phyloP scores from a whole-genome alignment of 1,140 invertebrate genomes.

The Drosophila aff. region DNA sequence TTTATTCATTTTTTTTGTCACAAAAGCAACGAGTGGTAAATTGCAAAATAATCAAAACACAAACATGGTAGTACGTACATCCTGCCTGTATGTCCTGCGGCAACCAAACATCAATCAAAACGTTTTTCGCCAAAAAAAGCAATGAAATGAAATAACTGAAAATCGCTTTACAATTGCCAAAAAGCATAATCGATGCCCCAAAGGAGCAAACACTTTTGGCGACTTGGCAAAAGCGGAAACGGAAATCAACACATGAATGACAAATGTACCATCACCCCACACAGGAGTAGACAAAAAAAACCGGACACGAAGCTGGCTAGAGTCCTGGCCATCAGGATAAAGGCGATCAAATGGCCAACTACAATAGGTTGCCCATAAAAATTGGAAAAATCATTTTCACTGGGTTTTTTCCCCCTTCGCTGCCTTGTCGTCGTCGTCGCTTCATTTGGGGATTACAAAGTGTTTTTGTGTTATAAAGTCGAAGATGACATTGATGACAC shows the following conservation, averaged over 20 bases:
- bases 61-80: neutral
- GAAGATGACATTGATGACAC: conserved; percentile 83
- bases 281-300: neutral
- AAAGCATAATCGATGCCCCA: conserved; percentile 79
- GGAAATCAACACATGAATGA: conserved; percentile 85
- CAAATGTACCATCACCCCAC: conserved; percentile 54
- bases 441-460: conserved; percentile 84
- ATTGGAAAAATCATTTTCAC: conserved; percentile 35
- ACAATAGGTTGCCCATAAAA: conserved; percentile 57
- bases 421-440: conserved; percentile 56
- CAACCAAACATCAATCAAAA: conserved; percentile 66
- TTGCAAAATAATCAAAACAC: conserved; percentile 75
- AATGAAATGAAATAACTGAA: conserved; percentile 75
- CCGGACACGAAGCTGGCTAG: neutral
- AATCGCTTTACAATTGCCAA: conserved; percentile 83
- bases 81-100: conserved; percentile 57
- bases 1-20: conserved; percentile 1
- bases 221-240: conserved; percentile 58
- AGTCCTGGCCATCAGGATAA: conserved; percentile 38
- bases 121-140: neutral
- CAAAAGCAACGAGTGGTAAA: conserved; percentile 67
- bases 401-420: neutral
- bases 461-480: conserved; percentile 84
- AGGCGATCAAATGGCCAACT: conserved; percentile 73
- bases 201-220: conserved; percentile 82